phyloP scores from a whole-genome alignment of 2,113 vertebrate species.

The Charadrius vociferus region DNA sequence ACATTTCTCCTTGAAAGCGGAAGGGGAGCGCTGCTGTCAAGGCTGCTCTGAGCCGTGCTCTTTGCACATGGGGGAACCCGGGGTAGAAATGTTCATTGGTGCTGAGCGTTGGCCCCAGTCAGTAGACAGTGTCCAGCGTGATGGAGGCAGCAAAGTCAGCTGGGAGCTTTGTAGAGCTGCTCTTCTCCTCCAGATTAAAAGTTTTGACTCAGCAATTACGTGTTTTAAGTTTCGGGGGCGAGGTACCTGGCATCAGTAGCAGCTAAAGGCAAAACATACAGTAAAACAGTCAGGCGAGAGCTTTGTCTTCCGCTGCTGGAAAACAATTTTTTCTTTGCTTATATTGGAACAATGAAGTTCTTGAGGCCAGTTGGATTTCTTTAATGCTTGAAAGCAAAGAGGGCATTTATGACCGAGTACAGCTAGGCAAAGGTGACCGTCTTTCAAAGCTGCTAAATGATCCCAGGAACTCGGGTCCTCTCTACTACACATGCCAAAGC shows the following conservation, averaged over 20 bases:
- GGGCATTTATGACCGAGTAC: not conserved
- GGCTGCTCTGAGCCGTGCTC: not conserved
- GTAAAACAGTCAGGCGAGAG: not conserved
- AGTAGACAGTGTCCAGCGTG: accelerated
- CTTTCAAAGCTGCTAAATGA: not conserved
- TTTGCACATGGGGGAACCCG: accelerated
- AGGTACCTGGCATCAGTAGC: not conserved
- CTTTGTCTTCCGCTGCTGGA: not conserved
- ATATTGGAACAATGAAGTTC: not conserved
- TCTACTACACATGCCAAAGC: not conserved
- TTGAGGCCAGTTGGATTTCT: not conserved
- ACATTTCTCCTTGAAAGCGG: not conserved
- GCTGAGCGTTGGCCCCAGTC: not conserved
- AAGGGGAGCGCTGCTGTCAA: not conserved
- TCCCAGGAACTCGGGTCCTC: not conserved
- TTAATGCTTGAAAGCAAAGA: not conserved
- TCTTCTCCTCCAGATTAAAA: not conserved
- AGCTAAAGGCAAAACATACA: not conserved
- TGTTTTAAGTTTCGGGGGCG: not conserved
- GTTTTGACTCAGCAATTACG: not conserved
- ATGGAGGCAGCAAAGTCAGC: not conserved
- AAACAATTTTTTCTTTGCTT: not conserved
- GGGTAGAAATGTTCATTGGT: not conserved
- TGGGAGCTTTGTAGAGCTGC: not conserved
- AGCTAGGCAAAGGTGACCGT: not conserved